Evolutionary conservation across 2,888 invertebrate genomes (phyloP).

Genomic region (Apotomis capreana): DNA sequence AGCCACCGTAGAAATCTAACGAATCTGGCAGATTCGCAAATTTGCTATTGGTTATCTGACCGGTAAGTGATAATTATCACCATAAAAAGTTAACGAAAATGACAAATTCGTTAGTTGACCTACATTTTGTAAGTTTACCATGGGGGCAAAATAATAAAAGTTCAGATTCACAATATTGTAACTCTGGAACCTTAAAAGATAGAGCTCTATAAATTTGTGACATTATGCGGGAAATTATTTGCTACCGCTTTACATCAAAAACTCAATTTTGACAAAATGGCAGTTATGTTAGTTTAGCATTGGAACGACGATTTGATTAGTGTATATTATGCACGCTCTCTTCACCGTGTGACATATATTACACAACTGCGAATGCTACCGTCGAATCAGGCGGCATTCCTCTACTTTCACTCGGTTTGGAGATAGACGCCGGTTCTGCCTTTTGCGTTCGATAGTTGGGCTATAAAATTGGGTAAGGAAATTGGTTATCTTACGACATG

Average conservation of each 20-base stretch:
- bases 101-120: too few species aligned
- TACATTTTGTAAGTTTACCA: too few species aligned
- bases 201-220: too few species aligned
- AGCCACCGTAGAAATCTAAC: too few species aligned
- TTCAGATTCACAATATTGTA: too few species aligned
- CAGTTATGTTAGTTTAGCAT: conserved; percentile 1
- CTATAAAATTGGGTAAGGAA: neutral
- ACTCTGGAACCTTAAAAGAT: too few species aligned
- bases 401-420: conserved; percentile 28
- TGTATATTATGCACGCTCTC: conserved; percentile 41
- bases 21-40: too few species aligned
- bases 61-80: too few species aligned
- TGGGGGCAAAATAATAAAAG: too few species aligned
- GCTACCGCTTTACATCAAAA: conserved; percentile 1
- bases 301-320: conserved; percentile 29
- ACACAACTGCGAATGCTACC: conserved; percentile 34
- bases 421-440: conserved; percentile 19
- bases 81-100: too few species aligned
- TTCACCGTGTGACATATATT: conserved; percentile 39
- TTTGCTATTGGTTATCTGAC: too few species aligned
- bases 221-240: neutral
- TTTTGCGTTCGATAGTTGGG: conserved; percentile 20
- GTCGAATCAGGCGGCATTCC: conserved; percentile 31
- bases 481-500: neutral
- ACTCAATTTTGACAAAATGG: too few species aligned